Evolutionary conservation across 2,797 vertebrate genomes (phyloP), one percentile per base, ranked within the genome.

Genomic region (Enteromius fasciolatus): DNA sequence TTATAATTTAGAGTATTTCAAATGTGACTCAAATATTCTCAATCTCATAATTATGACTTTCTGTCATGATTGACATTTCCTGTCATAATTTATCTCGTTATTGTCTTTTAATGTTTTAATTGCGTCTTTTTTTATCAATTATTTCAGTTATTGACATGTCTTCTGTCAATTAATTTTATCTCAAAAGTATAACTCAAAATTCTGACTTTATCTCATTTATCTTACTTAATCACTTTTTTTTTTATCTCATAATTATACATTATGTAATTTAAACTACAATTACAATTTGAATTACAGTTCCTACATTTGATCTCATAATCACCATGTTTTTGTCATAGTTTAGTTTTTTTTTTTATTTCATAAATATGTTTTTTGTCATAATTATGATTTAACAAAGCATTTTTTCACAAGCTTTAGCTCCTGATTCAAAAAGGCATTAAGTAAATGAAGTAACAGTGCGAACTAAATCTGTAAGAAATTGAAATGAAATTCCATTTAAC

Each of bases 351-450:
- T 31, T 31, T 31, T 0, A 63, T 31, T 28, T 63, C 25, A 63
- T 63, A 31, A 63, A 10, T 2, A 3, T 44, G 3, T 10, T 20
- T 69, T 69, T 48, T 48, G 7, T 70, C 68, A 48, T 31, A 63
- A 63, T 31, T 5, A 48, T 63, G 61, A 31, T 69, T 44, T 44
- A 69, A 25, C 68, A 72, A 72, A 72, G 44, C 41, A 48, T 23
- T 4, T 46, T 5, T 15, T 17, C 9, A 72, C 5, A 33, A 33
- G 70, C n/a, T 52, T 54, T 54, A 73, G 48, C 18, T 54, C 18
- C 46, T 31, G 10, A 73, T 33, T 73, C 46, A 20, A 28, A 33
- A 73, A 52, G 2, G 0, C 20, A 73, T 54, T 4, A 36, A 7
- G 28, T 52, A 33, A 52, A 33, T 72, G 17, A 50, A 72, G 68